A percentile compares a stretch with the other conserved stretches of the same genome.
Conservation (phyloP, 2,113 vertebrate species). For the Rhinoptilus africanus region DNA sequence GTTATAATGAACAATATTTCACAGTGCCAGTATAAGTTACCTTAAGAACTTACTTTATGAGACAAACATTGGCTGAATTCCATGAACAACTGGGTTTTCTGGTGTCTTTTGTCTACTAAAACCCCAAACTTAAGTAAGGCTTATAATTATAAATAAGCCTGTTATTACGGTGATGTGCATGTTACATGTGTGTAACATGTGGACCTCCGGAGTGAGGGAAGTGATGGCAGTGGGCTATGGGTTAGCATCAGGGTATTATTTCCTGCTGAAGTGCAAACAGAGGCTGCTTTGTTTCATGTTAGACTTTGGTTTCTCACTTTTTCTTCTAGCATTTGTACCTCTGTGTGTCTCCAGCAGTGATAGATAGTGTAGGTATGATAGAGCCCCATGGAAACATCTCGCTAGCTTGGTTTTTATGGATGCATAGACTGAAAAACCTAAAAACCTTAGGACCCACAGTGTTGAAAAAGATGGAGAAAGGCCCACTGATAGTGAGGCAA, state of each 20-base stretch:
- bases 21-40: conserved; percentile 78
- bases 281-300: not conserved
- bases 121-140: conserved; percentile 18
- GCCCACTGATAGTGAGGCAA: accelerated
- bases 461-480: not conserved
- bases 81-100: conserved; percentile 36
- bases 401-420: not conserved
- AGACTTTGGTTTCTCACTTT: not conserved
- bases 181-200: not conserved
- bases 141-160: conserved; percentile 64
- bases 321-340: not conserved
- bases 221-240: not conserved
- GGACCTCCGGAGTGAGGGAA: not conserved
- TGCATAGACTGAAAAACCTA: accelerated
- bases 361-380: accelerated
- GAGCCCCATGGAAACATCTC: not conserved
- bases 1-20: conserved; percentile 84
- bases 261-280: not conserved
- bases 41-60: conserved; percentile 79
- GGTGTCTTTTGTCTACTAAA: conserved; percentile 53
- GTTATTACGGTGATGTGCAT: accelerated
- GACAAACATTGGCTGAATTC: conserved; percentile 67
- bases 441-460: not conserved
- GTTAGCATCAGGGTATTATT: not conserved
- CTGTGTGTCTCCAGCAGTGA: accelerated